Evolutionary conservation across 2,888 invertebrate species (phyloP), one percentile per base, ranked within the genome.

Genomic region (Mythimna loreyi): DNA sequence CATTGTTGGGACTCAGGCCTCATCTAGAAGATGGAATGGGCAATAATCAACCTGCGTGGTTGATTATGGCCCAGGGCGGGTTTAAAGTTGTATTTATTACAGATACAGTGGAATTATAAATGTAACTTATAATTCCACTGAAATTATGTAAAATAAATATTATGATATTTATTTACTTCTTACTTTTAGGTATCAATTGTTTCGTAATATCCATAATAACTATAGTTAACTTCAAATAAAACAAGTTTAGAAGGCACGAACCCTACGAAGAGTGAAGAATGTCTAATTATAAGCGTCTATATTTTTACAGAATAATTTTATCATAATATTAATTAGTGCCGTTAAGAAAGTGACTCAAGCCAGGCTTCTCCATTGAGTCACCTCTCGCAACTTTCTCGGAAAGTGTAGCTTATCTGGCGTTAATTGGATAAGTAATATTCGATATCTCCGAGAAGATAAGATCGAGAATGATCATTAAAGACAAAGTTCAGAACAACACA

Each of bases 361-460:
- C 9, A 62, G 47, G 33, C 57, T 59, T 60, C 63, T 61, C 40
- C 59, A 28, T 40, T 60, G 74, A 79, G 60, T 79, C 74, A 78
- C 56, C 52, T 43, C 40, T 60, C 28, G 50, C 21, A 8, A 43
- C 60, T 52, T 78, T 73, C 75, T 55, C 9, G 28, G 75, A 61
- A 67, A 61, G 6, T 47, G 7, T 30, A 49, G 23, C 33, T 77
- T 70, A 50, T 50, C 55, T 59, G 28, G 43, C 55, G 25, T 45
- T 73, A 73, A 70, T 77, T 73, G 71, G 55, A 56, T 60, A 70
- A 56, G 19, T 60, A 76, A 69, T 77, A 69, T 45, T 25, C 21
- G 23, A 36, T 30, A 47, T 56, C 43, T 45, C 19, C 5, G 2
- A 11, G 28, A 30, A 28, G 49, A 60, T 60, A 59, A 25, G 36